Evolutionary conservation across 1,140 invertebrate genomes (phyloP).

Genomic region (Phymastichus coffea): DNA sequence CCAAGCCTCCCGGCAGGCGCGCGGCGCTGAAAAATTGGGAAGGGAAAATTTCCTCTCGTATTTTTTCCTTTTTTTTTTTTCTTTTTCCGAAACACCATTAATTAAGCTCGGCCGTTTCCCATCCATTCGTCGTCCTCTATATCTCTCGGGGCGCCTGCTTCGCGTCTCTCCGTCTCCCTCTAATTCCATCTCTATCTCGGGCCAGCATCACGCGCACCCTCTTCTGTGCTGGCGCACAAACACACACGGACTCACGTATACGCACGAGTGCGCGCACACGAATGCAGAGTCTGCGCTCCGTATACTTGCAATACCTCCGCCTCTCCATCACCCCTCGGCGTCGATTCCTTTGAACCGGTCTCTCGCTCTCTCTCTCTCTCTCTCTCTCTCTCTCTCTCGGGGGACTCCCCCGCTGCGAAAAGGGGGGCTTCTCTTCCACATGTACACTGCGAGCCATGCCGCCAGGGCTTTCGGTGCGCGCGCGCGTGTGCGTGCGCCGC

Average conservation of each 20-base stretch:
- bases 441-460: no score
- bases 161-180: background rate
- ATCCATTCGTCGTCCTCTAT: background rate
- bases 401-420: slow-evolving; percentile 27
- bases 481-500: slow-evolving; percentile 23
- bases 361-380: slow-evolving; percentile 15
- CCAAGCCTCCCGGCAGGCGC: no score
- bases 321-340: background rate
- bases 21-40: no score
- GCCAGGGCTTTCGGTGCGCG: background rate
- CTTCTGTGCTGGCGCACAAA: background rate
- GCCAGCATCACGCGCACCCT: slow-evolving; percentile 23
- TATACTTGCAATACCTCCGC: slow-evolving; percentile 14
- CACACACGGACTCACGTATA: background rate
- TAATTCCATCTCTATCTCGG: slow-evolving; percentile 22
- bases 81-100: slow-evolving; percentile 28
- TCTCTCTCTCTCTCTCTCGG: slow-evolving; percentile 10
- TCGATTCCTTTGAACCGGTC: slow-evolving; percentile 33
- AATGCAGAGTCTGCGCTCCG: no score
- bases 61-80: no score
- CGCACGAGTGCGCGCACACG: background rate
- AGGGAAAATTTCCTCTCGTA: no score
- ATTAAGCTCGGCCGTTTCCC: slow-evolving; percentile 25
- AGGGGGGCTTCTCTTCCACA: slow-evolving; percentile 8
- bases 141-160: slow-evolving; percentile 16